Evolutionary conservation across 2,888 invertebrate genomes (phyloP).

Genomic region (Diadegma fenestrale): DNA sequence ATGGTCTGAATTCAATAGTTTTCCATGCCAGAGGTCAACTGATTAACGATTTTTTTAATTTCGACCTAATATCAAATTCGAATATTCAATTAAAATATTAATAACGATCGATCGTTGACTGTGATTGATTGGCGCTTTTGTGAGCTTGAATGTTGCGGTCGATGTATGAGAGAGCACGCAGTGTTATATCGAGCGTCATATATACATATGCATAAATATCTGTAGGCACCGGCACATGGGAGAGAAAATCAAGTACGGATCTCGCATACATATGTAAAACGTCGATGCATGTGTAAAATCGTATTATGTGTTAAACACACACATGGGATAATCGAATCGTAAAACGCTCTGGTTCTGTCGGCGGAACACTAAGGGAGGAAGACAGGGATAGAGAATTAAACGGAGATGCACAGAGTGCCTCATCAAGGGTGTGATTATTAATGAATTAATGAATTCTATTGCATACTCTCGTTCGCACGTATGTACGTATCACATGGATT

Average conservation of each 20-base stretch:
- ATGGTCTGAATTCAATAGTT: not conserved
- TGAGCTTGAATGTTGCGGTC: not conserved
- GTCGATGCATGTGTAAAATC: constrained; percentile 54
- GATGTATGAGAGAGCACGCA: not conserved
- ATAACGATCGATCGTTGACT: constrained; percentile 39
- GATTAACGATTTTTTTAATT: constrained; percentile 19
- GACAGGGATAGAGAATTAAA: constrained; percentile 2
- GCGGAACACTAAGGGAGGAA: not conserved
- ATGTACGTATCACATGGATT: constrained; percentile 13
- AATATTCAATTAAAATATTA: constrained; percentile 45
- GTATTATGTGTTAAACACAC: constrained; percentile 49
- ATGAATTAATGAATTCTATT: constrained; percentile 65
- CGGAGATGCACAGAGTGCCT: constrained; percentile 48
- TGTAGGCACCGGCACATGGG: not conserved
- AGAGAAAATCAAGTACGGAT: constrained; percentile 24
- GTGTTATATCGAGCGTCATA: not conserved
- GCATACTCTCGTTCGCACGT: constrained; percentile 55
- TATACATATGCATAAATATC: not conserved
- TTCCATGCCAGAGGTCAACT: not conserved
- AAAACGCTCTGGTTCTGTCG: constrained; percentile 55
- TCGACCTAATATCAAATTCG: not conserved
- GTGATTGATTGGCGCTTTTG: constrained; percentile 45
- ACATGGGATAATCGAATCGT: constrained; percentile 59
- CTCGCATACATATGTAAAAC: constrained; percentile 43
- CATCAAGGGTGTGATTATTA: constrained; percentile 66